A percentile compares a stretch with the other conserved stretches of the same genome.
These are phyloP conservation scores for Sinocyclocheilus rhinocerous DNA, from an alignment of 2,113 vertebrate genomes.

Conservation along the genomic window DNA sequence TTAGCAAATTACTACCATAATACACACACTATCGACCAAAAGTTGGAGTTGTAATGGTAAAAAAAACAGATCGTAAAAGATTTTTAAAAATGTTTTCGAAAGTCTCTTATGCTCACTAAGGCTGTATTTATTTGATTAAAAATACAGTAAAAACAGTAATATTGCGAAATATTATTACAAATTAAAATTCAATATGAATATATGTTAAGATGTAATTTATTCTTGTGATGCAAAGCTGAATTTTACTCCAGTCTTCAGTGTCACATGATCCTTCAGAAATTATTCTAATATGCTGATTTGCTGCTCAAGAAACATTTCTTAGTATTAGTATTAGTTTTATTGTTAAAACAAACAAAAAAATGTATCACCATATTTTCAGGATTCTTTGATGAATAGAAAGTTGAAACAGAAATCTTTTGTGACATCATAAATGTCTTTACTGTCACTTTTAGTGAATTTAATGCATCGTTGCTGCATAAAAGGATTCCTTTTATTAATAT, in stretches of 20 bases:
- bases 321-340: no score
- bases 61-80: no score
- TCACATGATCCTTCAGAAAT: not conserved
- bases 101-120: no score
- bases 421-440: not conserved
- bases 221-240: not conserved
- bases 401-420: no score
- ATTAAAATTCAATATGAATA: not conserved
- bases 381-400: not conserved
- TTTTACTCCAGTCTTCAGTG: not conserved
- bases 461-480: not conserved
- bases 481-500: not conserved
- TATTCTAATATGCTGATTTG: not conserved
- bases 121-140: no score
- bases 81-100: no score
- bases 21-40: not conserved
- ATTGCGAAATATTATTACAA: no score
- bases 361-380: no score
- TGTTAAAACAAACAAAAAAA: no score
- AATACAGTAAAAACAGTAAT: no score
- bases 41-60: no score
- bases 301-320: not conserved
- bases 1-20: not conserved
- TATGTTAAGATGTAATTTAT: not conserved
- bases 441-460: not conserved